Evolutionary conservation across 2,888 invertebrate species (phyloP).

Genomic region (Drosophila picticornis): DNA sequence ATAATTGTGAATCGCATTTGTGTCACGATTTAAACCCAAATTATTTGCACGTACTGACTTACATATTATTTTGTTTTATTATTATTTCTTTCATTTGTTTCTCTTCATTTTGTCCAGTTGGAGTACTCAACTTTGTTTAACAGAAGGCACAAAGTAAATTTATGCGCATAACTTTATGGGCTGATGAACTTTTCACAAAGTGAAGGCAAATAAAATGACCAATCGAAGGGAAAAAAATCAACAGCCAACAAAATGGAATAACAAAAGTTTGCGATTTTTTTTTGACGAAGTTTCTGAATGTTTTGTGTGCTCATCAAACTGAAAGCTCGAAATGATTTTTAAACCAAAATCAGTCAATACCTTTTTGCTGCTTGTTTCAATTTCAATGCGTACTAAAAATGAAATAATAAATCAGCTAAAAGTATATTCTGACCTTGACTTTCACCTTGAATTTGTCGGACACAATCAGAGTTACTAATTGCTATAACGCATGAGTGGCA

Average conservation of each 20-base stretch:
- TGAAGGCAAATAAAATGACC: conserved; percentile 22
- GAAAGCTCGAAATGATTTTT: conserved; percentile 9
- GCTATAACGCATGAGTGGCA: conserved; percentile 38
- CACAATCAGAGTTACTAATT: conserved; percentile 55
- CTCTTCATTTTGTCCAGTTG: conserved; percentile 6
- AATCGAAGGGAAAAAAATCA: conserved; percentile 10
- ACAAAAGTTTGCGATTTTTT: conserved; percentile 25
- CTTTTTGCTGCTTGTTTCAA: conserved; percentile 2
- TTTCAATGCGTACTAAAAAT: conserved; percentile 18
- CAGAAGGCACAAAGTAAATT: conserved; percentile 33
- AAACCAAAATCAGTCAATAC: conserved; percentile 10
- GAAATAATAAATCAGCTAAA: conserved; percentile 22
- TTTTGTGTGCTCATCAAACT: conserved; percentile 13
- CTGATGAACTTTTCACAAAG: conserved; percentile 61
- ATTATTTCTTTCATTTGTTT: conserved; percentile 14
- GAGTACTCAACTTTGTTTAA: conserved; percentile 10
- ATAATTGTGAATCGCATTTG: conserved; percentile 53
- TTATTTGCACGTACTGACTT: conserved; percentile 34
- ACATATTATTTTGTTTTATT: conserved; percentile 8
- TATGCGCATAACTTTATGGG: conserved; percentile 71
- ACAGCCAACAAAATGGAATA: conserved; percentile 29
- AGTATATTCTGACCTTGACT: conserved; percentile 68
- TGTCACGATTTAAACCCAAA: conserved; percentile 37
- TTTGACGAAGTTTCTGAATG: conserved; percentile 46
- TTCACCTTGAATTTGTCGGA: conserved; percentile 63